Conservation (phyloP, 1,140 invertebrate species). For the Vanessa atalanta region DNA sequence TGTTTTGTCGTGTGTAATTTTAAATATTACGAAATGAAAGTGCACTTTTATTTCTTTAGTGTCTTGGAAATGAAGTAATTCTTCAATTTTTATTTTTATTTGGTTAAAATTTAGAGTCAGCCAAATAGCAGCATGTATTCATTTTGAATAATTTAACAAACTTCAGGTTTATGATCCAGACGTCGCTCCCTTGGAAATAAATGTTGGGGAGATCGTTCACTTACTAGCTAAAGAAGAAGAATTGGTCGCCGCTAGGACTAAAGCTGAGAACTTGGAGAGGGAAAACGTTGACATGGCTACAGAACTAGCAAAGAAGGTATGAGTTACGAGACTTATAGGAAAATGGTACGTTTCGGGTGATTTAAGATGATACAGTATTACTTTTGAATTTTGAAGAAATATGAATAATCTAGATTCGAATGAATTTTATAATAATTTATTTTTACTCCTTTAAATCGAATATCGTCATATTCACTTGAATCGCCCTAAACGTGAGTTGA, state of each 20-base stretch:
- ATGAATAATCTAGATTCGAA: too few species aligned
- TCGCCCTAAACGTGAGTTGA: constrained; percentile 2
- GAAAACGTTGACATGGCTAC: constrained; percentile 94
- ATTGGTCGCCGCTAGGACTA: constrained; percentile 91
- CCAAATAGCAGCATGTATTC: too few species aligned
- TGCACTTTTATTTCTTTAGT: too few species aligned
- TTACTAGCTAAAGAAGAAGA: constrained; percentile 97
- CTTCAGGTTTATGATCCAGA: constrained; percentile 88
- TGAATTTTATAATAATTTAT: too few species aligned
- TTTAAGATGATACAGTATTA: background rate
- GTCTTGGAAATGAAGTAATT: too few species aligned
- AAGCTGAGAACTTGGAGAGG: constrained; percentile 93
- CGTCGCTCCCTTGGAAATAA: constrained; percentile 91
- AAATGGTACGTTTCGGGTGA: background rate
- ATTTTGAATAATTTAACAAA: background rate
- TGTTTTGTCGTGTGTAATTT: background rate
- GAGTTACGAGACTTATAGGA: background rate
- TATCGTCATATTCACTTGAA: background rate
- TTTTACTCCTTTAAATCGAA: background rate
- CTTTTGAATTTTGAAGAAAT: too few species aligned
- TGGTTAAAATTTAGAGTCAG: too few species aligned
- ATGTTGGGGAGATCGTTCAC: constrained; percentile 95
- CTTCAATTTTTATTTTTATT: too few species aligned
- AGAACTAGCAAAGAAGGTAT: constrained; percentile 90
- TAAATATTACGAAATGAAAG: background rate